These are phyloP conservation scores for human (Homo sapiens) DNA, from an alignment of 2,113 vertebrate genomes.

Conservation along the genomic window GRCh38 chr6:131015001-131015500, in stretches of 20 bases:
- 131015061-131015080: neutral
- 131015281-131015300: neutral
- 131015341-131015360: neutral
- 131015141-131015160: neutral
- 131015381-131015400: neutral
- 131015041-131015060: neutral
- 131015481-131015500: slow-evolving; percentile 22
- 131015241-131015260: neutral
- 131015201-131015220: neutral
- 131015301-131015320: neutral
- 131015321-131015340: neutral
- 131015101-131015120: neutral
- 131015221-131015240: neutral
- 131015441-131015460: slow-evolving; percentile 21
- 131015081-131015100: neutral
- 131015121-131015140: slow-evolving; percentile 38
- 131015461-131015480: neutral
- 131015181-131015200: slow-evolving; percentile 30
- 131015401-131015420: neutral
- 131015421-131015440: neutral
- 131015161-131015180: neutral
- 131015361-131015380: neutral
- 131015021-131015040: slow-evolving; percentile 46
- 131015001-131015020: neutral
- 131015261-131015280: neutral